Evolutionary conservation across 2,113 vertebrate genomes (phyloP).

Genomic region (Sterna hirundo): DNA sequence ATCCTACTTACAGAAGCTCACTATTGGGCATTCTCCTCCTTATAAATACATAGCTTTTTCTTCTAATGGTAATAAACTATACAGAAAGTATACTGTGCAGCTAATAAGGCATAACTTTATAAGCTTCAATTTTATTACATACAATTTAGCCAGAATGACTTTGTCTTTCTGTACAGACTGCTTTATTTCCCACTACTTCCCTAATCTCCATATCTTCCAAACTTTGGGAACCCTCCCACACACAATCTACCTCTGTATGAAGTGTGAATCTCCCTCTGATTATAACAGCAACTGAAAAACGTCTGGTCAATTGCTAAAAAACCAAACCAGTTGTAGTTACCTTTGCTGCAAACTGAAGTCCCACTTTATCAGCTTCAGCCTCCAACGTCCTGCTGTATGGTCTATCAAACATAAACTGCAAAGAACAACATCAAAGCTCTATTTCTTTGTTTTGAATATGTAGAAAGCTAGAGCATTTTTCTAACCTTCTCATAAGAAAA

Average conservation of each 20-base stretch:
- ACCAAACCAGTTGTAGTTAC: conserved; percentile 63
- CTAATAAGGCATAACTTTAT: background rate
- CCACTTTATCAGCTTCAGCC: conserved; percentile 91
- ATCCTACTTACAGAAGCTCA: background rate
- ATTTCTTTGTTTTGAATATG: background rate
- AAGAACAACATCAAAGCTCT: conserved; percentile 3
- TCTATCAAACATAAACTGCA: conserved; percentile 86
- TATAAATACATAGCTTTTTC: background rate
- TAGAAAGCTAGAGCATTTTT: background rate
- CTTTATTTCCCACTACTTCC: background rate
- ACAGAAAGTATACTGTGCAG: background rate
- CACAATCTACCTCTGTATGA: background rate
- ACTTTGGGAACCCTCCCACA: background rate
- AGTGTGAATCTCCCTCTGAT: background rate
- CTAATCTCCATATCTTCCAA: background rate
- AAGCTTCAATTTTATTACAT: background rate
- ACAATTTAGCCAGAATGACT: background rate
- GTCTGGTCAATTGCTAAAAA: background rate
- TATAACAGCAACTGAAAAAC: background rate
- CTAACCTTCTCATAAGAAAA: background rate
- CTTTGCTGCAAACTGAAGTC: conserved; percentile 92
- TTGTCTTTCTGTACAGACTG: background rate
- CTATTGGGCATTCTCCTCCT: background rate
- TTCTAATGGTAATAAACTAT: background rate
- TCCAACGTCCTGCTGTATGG: conserved; percentile 92